These are phyloP conservation scores for Gonatopus flavifemur DNA, from an alignment of 1,140 invertebrate species.

Conservation along the genomic window DNA sequence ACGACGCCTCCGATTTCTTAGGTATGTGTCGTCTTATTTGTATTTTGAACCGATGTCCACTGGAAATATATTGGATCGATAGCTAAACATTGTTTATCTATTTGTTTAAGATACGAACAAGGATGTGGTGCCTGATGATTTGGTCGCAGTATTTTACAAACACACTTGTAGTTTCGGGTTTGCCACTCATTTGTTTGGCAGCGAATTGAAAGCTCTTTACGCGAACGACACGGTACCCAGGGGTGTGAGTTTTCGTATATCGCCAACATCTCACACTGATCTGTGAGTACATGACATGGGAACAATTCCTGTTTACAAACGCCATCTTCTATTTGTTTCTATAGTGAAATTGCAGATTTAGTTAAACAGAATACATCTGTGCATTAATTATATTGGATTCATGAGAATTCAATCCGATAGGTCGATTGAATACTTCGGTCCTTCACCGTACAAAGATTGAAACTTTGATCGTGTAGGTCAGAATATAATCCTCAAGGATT, in stretches of 20 bases:
- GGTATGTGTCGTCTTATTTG: slow-evolving; percentile 45
- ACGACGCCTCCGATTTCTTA: slow-evolving; percentile 87
- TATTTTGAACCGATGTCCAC: neutral
- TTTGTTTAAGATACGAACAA: slow-evolving; percentile 76
- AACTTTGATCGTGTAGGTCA: too few relatives aligned
- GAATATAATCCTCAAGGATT: too few relatives aligned
- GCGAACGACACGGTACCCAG: slow-evolving; percentile 78
- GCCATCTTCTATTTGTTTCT: too few relatives aligned
- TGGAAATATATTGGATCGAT: neutral
- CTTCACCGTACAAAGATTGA: too few relatives aligned
- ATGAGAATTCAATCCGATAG: too few relatives aligned
- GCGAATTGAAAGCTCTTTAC: slow-evolving; percentile 85
- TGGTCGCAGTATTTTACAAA: slow-evolving; percentile 91
- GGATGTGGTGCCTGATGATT: slow-evolving; percentile 88
- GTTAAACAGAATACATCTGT: too few relatives aligned
- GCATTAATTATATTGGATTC: too few relatives aligned
- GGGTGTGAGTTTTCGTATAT: slow-evolving; percentile 84
- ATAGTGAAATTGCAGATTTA: too few relatives aligned
- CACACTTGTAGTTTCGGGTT: slow-evolving; percentile 93
- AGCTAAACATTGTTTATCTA: neutral
- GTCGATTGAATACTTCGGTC: too few relatives aligned
- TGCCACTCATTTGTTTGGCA: slow-evolving; percentile 90
- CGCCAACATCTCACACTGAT: slow-evolving; percentile 86
- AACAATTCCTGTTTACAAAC: too few relatives aligned
- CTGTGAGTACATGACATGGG: slow-evolving; percentile 63